These are phyloP conservation scores for Lepus timidus DNA, from an alignment of 2,113 vertebrate species.

Conservation along the genomic window DNA sequence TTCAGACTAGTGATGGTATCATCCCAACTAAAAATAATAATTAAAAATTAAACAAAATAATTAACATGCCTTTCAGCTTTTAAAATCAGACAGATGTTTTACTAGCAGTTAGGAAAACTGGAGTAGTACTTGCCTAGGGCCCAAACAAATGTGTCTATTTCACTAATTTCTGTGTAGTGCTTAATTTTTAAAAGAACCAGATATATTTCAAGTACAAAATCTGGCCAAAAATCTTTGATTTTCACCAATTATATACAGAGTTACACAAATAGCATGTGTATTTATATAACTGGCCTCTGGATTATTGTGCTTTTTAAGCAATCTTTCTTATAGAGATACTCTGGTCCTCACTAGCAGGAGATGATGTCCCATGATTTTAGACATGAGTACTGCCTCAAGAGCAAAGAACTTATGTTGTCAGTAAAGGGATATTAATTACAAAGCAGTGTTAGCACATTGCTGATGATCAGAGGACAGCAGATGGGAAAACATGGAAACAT, in stretches of 20 bases:
- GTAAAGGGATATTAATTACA: not conserved
- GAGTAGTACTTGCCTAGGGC: constrained; percentile 70
- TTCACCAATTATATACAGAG: not conserved
- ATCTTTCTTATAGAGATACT: not conserved
- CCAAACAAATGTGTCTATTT: constrained; percentile 69
- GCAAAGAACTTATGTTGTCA: not conserved
- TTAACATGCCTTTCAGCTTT: constrained; percentile 79
- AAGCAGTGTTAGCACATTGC: not conserved
- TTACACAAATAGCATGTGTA: not conserved
- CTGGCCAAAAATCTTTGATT: not conserved
- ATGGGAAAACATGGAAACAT: not conserved
- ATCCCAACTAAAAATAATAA: constrained; percentile 79
- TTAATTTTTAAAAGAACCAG: constrained; percentile 58
- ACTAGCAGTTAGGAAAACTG: constrained; percentile 76
- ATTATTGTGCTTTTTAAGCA: not conserved
- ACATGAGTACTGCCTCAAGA: not conserved
- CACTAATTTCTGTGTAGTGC: constrained; percentile 62
- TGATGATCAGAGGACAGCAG: not conserved
- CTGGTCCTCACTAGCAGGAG: not conserved
- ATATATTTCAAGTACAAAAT: constrained; percentile 59
- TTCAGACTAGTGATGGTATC: constrained; percentile 66
- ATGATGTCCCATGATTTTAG: not conserved
- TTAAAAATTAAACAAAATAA: constrained; percentile 83
- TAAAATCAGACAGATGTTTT: constrained; percentile 72
- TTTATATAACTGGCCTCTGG: not conserved